phyloP scores from a whole-genome alignment of 2,113 vertebrate genomes.

The Campylorhamphus procurvoides region DNA sequence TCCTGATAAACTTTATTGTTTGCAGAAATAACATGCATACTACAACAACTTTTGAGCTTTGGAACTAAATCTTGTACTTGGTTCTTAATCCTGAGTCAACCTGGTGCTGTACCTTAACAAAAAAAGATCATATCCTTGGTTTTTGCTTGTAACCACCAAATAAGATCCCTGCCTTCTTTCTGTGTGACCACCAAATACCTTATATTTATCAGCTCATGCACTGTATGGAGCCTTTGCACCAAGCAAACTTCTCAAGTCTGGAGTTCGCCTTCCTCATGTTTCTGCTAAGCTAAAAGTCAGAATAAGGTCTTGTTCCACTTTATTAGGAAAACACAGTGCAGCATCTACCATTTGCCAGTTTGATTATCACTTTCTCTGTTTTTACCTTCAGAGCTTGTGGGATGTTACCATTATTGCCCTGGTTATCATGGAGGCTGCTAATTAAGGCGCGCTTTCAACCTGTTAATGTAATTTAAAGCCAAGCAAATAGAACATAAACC shows the following conservation, averaged over 20 bases:
- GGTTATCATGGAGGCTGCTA: neutral
- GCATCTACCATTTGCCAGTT: neutral
- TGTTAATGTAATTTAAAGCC: neutral
- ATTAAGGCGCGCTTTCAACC: neutral
- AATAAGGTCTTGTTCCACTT: neutral
- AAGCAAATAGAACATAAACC: neutral
- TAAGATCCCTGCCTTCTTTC: neutral
- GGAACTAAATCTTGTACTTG: neutral
- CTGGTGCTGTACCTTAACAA: neutral
- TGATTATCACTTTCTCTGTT: slow-evolving; percentile 1
- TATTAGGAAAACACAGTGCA: neutral
- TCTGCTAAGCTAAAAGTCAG: neutral
- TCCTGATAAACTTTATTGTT: neutral
- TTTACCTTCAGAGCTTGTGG: neutral
- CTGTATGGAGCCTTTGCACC: neutral
- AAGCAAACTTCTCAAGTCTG: neutral
- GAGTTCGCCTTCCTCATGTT: neutral
- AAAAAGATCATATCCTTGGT: neutral
- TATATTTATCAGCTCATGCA: neutral
- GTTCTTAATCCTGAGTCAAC: neutral
- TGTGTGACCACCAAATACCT: neutral
- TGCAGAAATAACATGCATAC: neutral
- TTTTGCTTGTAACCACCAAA: neutral
- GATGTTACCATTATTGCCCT: neutral
- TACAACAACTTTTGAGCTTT: neutral